These are phyloP conservation scores for Caenorhabditis drosophilae DNA, from an alignment of 2,888 invertebrate genomes.

Conservation along the genomic window DNA sequence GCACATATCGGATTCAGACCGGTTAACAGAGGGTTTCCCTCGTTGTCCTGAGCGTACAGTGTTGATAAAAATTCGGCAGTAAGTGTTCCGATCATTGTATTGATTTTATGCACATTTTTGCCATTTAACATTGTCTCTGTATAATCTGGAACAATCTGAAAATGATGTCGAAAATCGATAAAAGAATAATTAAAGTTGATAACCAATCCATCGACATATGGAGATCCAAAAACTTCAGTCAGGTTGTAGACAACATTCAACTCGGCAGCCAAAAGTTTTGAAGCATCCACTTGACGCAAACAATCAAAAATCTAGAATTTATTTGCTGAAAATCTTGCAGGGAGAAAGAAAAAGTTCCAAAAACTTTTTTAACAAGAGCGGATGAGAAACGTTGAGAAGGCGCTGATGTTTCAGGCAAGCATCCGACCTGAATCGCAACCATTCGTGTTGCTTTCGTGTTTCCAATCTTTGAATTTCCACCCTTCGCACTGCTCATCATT, in stretches of 20 bases:
- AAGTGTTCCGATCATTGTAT: slow-evolving; percentile 21
- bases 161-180: no score
- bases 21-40: background rate
- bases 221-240: slow-evolving; percentile 11
- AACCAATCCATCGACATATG: slow-evolving; percentile 13
- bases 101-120: slow-evolving; percentile 4
- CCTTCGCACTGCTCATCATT: slow-evolving; percentile 18
- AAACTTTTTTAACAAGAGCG: no score
- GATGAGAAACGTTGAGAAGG: no score
- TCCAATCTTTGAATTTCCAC: background rate
- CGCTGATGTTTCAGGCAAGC: slow-evolving; percentile 8
- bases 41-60: background rate
- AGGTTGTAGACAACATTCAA: slow-evolving; percentile 5
- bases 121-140: background rate
- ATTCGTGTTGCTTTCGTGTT: slow-evolving; percentile 15
- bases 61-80: slow-evolving; percentile 14
- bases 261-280: slow-evolving; percentile 5
- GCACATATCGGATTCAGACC: slow-evolving; percentile 14
- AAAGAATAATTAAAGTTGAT: no score
- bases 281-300: slow-evolving; percentile 5
- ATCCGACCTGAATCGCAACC: slow-evolving; percentile 6
- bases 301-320: slow-evolving; percentile 6
- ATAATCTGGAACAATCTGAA: slow-evolving; percentile 18
- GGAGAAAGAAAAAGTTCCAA: no score
- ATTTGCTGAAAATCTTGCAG: no score